Conservation (phyloP, 2,888 invertebrate genomes). For the Temnothorax rugatulus region DNA sequence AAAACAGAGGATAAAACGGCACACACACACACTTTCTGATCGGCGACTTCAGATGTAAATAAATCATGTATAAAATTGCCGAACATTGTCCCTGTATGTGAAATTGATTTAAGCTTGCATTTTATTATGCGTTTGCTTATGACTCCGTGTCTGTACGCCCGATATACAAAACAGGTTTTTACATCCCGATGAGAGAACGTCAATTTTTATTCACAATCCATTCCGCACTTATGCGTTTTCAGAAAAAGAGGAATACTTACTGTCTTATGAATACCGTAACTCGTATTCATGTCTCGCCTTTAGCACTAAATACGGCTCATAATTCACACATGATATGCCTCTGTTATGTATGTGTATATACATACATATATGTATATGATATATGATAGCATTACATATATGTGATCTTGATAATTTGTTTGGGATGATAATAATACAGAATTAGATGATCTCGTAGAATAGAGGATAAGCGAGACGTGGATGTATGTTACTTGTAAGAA, state of each 20-base stretch:
- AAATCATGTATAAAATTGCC: conserved; percentile 51
- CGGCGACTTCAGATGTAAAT: conserved; percentile 57
- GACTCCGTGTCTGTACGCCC: not conserved
- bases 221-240: conserved; percentile 11
- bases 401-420: not conserved
- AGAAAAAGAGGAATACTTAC: not conserved
- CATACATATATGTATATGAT: not conserved
- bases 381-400: not conserved
- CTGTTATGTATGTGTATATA: not conserved
- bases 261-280: not conserved
- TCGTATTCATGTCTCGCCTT: conserved; percentile 1
- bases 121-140: not conserved
- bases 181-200: not conserved
- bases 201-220: not conserved
- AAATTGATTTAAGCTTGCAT: conserved; percentile 5
- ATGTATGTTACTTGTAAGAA: not conserved
- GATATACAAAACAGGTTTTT: conserved; percentile 16
- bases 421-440: not conserved
- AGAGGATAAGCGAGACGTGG: conserved; percentile 5
- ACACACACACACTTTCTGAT: conserved; percentile 22
- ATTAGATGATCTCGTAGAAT: not conserved
- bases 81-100: conserved; percentile 9
- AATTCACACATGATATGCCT: not conserved
- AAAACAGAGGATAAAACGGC: conserved; percentile 10
- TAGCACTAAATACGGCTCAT: not conserved